Conservation (phyloP, 2,888 invertebrate species). For the Eutolmus rufibarbis region DNA sequence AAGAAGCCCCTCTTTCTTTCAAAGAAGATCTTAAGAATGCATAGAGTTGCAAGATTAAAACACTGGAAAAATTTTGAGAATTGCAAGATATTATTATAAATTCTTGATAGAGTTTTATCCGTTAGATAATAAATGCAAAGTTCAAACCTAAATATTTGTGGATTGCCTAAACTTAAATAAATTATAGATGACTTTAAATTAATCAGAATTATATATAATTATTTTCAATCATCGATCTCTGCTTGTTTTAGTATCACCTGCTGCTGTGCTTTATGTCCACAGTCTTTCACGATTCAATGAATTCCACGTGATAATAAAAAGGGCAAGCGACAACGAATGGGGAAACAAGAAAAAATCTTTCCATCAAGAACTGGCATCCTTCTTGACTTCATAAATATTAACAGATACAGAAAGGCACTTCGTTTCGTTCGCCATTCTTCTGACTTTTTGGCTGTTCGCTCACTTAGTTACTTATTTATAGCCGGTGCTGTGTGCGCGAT, state of each 20-base stretch:
- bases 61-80: too few relatives aligned
- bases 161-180: too few relatives aligned
- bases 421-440: background rate
- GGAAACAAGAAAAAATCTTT: background rate
- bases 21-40: too few relatives aligned
- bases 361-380: background rate
- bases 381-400: conserved; percentile 14
- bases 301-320: background rate
- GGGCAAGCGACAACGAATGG: background rate
- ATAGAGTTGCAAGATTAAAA: too few relatives aligned
- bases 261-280: background rate
- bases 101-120: too few relatives aligned
- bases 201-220: background rate
- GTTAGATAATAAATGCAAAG: too few relatives aligned
- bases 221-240: background rate
- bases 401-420: background rate
- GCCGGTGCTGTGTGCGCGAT: background rate
- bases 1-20: too few relatives aligned
- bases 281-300: background rate
- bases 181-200: too few relatives aligned
- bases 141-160: too few relatives aligned
- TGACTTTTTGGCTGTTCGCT: background rate
- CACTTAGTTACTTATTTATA: background rate
- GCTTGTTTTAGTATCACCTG: background rate
- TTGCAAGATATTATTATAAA: too few relatives aligned